A percentile compares a stretch with the other conserved stretches of the same genome.
phyloP scores from a whole-genome alignment of 2,797 vertebrate genomes.

The Botia almorhae region DNA sequence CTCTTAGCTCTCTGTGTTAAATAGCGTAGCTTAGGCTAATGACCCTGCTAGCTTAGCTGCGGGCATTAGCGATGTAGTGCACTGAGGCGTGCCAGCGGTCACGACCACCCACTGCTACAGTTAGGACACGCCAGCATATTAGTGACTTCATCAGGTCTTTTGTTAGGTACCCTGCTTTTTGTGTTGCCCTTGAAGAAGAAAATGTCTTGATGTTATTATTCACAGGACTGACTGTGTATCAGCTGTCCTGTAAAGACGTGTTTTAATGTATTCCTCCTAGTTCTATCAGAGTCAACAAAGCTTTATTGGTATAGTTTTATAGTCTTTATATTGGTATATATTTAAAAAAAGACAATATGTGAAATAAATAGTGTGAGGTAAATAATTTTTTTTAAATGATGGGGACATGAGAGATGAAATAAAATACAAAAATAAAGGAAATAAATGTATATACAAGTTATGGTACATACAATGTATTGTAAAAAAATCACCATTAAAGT shows the following conservation, averaged over 20 bases:
- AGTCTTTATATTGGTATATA: too few relatives aligned
- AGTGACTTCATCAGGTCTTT: slow-evolving; percentile 81
- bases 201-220: slow-evolving; percentile 71
- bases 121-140: slow-evolving; percentile 78
- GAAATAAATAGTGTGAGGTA: too few relatives aligned
- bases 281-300: neutral
- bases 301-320: too few relatives aligned
- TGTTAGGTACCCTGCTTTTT: slow-evolving; percentile 75
- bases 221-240: slow-evolving; percentile 67
- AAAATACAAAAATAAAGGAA: too few relatives aligned
- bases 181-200: slow-evolving; percentile 75
- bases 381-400: too few relatives aligned
- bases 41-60: slow-evolving; percentile 64
- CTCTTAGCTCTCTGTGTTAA: slow-evolving; percentile 61
- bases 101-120: slow-evolving; percentile 70
- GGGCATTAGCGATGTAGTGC: slow-evolving; percentile 68
- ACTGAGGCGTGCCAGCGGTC: slow-evolving; percentile 73
- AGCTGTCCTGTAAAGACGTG: slow-evolving; percentile 54
- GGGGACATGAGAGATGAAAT: too few relatives aligned
- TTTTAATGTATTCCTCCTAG: slow-evolving; percentile 54
- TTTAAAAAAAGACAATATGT: too few relatives aligned
- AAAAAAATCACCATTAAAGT: neutral
- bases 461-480: too few relatives aligned
- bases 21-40: slow-evolving; percentile 72
- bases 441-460: too few relatives aligned